Conservation (phyloP, 2,888 invertebrate species). For the Ormyrus labotus region DNA sequence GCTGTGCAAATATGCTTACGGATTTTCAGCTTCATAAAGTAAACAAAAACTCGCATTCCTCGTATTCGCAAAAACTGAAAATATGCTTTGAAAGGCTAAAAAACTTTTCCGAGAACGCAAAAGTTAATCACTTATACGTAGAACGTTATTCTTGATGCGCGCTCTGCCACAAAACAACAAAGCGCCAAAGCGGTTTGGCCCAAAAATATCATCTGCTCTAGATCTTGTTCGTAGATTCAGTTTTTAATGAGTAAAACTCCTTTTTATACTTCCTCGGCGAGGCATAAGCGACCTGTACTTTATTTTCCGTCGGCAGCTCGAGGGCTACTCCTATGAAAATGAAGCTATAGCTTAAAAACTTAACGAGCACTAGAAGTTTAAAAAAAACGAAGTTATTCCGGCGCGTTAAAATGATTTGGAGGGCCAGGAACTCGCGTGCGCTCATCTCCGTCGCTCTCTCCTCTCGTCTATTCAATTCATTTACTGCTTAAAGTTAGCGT, state of each 20-base stretch:
- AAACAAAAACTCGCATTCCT: too few species aligned
- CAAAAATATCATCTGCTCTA: constrained; percentile 3
- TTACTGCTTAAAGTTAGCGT: constrained; percentile 60
- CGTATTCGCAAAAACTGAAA: too few species aligned
- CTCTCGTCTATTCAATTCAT: constrained; percentile 58
- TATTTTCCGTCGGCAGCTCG: not conserved
- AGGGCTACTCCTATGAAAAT: not conserved
- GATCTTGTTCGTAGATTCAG: not conserved
- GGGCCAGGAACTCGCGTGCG: constrained; percentile 21
- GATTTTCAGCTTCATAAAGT: too few species aligned
- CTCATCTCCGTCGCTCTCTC: constrained; percentile 21
- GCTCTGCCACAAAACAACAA: too few species aligned
- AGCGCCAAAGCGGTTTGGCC: not conserved
- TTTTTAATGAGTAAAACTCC: not conserved
- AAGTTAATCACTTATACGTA: too few species aligned
- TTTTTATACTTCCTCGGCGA: not conserved
- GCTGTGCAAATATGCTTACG: too few species aligned
- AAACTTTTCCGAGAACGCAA: too few species aligned
- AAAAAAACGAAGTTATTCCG: constrained; percentile 31
- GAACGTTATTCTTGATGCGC: too few species aligned
- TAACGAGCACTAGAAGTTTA: constrained; percentile 18
- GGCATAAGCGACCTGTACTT: not conserved
- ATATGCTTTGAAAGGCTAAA: too few species aligned
- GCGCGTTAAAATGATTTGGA: constrained; percentile 47
- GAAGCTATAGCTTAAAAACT: constrained; percentile 20